Percentiles rank a stretch among this genome's conserved stretches.
These are phyloP conservation scores for Pangasianodon gigas DNA, from an alignment of 2,113 vertebrate species.

Conservation along the genomic window DNA sequence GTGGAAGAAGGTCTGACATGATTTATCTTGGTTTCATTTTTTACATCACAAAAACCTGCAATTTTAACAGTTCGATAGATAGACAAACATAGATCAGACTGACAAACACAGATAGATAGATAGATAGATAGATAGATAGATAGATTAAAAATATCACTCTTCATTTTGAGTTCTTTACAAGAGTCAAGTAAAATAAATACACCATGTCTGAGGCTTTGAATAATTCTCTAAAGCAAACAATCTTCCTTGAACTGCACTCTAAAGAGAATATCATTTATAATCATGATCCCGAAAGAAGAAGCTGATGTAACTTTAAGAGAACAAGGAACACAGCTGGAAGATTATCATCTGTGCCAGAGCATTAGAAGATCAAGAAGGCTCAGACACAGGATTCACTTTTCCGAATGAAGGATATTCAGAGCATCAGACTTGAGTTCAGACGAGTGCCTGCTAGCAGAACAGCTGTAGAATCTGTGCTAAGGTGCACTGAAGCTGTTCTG, in stretches of 20 bases:
- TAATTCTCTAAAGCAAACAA: neutral
- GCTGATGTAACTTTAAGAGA: neutral
- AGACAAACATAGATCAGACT: neutral
- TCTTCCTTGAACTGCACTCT: neutral
- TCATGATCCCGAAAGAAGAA: neutral
- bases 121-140: neutral
- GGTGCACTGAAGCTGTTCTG: neutral
- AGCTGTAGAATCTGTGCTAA: neutral
- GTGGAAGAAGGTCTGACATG: neutral
- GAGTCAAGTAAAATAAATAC: neutral
- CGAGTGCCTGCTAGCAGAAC: neutral
- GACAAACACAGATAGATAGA: neutral
- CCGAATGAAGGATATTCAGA: neutral
- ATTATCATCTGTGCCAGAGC: neutral
- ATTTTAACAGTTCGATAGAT: neutral
- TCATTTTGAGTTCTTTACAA: no score
- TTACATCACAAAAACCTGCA: neutral
- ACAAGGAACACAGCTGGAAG: neutral
- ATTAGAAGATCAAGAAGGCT: neutral
- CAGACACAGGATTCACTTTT: constrained; percentile 8
- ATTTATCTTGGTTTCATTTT: neutral
- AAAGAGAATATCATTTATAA: neutral
- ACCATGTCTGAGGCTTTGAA: neutral
- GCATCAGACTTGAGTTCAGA: neutral
- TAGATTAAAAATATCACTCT: no score